Base-by-base conservation (phyloP, 2,113 vertebrate species). In the Oryctolagus cuniculus region DNA sequence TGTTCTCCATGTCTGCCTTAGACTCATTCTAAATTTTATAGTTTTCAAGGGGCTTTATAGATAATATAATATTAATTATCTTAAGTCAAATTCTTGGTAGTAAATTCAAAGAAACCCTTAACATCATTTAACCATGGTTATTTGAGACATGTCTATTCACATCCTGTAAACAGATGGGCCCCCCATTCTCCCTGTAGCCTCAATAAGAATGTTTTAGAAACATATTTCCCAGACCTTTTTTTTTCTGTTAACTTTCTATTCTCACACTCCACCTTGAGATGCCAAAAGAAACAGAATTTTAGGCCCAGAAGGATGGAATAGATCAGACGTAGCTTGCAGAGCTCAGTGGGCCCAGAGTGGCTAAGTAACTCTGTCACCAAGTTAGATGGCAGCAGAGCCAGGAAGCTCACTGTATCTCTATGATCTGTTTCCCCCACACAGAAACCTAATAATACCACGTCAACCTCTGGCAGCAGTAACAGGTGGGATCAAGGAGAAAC, bases 71-170 rank as follows among this genome's bases (percentile, higher is more conserved):
- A 89, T 38, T 55, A 89, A 89, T 53, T n/a, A 91, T 91, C 29
- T 85, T 87, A 78, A 87, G 70, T 80, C n/a, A 92, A 77, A 87
- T 80, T 94, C 49, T 95, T 63, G 85, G 61, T 55, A 87, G 67
- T 64, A 55, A 87, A 84, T 90, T 94, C 36, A 93, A 91, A 93
- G 44, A 91, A n/a, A 78, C 9, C 44, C 17, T 93, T 86, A 81
- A 67, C 7, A 85, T 55, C 49, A 93, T 95, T 94, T 96, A 95
- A 75, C 29, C 44, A 96, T 36, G 44, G 67, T 89, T 79, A 88
- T 55, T n/a, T 73, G 6, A 84, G 55, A n/a, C 87, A 51, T 70
- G 51, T 79, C 36, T 93, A 64, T 6, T 87, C 25, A 44, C 19
- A 1, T 19, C 10, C 16, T 49, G 87, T 87, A 73, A 74, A 51